phyloP scores from a whole-genome alignment of 2,888 invertebrate genomes.

The Trachelus stipa region DNA sequence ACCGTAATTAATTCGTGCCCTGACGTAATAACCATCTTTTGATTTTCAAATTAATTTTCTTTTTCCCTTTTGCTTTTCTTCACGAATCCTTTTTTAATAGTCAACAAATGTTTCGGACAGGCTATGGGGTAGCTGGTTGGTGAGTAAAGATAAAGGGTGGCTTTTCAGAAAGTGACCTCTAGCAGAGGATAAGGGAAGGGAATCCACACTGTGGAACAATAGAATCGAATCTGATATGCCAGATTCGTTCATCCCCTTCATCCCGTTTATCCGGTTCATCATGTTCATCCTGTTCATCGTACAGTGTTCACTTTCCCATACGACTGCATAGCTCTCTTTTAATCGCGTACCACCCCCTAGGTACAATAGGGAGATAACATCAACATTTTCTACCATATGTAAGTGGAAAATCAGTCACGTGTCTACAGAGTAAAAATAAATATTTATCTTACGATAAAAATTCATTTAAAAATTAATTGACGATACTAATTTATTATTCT shows the following conservation, averaged over 20 bases:
- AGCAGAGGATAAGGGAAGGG: background rate
- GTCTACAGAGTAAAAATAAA: background rate
- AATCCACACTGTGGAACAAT: background rate
- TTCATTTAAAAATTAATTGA: background rate
- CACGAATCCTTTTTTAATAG: background rate
- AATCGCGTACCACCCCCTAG: background rate
- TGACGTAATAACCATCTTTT: background rate
- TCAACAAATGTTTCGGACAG: background rate
- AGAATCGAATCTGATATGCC: constrained; percentile 1
- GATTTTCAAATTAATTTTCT: background rate
- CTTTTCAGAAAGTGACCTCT: background rate
- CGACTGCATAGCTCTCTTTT: background rate
- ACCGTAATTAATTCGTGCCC: background rate
- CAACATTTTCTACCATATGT: background rate
- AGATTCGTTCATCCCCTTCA: background rate
- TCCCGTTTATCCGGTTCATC: background rate
- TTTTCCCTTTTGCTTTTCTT: background rate
- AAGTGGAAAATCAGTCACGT: background rate
- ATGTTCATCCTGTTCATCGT: background rate
- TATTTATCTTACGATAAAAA: background rate
- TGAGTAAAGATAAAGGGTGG: background rate
- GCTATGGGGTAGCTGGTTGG: background rate
- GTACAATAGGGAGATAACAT: background rate
- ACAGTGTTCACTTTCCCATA: background rate
- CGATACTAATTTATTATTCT: background rate